Evolutionary conservation across 2,113 vertebrate genomes (phyloP).

Genomic region (Centrocercus urophasianus): DNA sequence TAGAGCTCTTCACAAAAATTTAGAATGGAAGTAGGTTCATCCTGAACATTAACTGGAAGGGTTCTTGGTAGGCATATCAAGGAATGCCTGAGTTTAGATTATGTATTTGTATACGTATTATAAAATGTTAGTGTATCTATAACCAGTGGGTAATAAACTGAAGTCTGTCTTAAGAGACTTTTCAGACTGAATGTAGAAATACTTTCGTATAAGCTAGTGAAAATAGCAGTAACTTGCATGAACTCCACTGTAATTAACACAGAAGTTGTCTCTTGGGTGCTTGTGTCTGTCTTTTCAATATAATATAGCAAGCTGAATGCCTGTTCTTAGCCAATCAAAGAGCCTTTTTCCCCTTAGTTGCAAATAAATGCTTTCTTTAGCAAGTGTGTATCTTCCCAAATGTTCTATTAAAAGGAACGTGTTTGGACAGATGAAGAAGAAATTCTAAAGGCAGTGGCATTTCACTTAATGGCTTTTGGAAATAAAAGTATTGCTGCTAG

Average conservation of each 20-base stretch:
- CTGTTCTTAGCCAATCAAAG: background rate
- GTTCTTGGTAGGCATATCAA: background rate
- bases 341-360: accelerated
- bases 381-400: background rate
- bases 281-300: background rate
- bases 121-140: background rate
- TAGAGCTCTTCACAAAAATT: background rate
- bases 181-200: background rate
- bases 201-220: background rate
- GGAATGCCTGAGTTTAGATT: background rate
- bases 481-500: background rate
- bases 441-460: background rate
- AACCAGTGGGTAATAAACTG: background rate
- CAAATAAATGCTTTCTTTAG: background rate
- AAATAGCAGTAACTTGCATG: background rate
- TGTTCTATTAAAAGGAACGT: background rate
- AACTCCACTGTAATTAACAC: background rate
- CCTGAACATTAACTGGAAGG: background rate
- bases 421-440: background rate
- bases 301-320: background rate
- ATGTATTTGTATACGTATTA: background rate
- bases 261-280: background rate
- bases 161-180: background rate
- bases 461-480: background rate
- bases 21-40: background rate